Base-by-base conservation (phyloP, 1,140 invertebrate genomes). In the Ruditapes philippinarum region DNA sequence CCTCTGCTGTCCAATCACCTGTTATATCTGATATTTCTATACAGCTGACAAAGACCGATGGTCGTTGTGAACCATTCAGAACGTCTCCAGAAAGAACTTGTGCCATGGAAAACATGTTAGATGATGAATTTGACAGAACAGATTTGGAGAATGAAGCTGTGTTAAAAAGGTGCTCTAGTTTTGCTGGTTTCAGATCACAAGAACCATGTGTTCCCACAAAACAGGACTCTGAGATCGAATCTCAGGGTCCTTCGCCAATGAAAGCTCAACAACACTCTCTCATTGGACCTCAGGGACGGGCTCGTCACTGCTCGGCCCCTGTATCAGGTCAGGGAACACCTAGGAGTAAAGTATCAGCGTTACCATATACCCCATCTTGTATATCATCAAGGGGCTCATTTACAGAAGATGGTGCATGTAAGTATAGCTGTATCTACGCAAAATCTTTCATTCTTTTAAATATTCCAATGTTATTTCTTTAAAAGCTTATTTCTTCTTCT, bases 381-480 rank as follows among this genome's bases (percentile, higher is more conserved):
- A 91, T 93, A n/a, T 94, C 94, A 3, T 95, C 94, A 1, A 90
- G 91, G 40, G 94, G 92, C 3, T 94, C 94, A 81, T 93, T 91
- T 51, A 94, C 92, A 49, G 94, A 94, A 88, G 94, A 93, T 92
- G 94, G 95, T 93, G 81, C 9, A 42, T 82, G 57, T 82, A 54
- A 78, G 74, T 78, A 70, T 70, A 40, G 5, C n/a, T n/a, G n/a
- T n/a, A n/a, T n/a, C n/a, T n/a, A n/a, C n/a, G n/a, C n/a, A n/a
- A n/a, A n/a, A n/a, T n/a, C n/a, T n/a, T n/a, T n/a, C n/a, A n/a
- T n/a, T n/a, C n/a, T n/a, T n/a, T n/a, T n/a, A n/a, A n/a, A n/a
- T n/a, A n/a, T n/a, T n/a, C n/a, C n/a, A n/a, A n/a, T n/a, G n/a
- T n/a, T n/a, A n/a, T n/a, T n/a, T n/a, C n/a, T n/a, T n/a, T n/a